phyloP scores from a whole-genome alignment of 2,113 vertebrate species.

The Eurystomus gularis region DNA sequence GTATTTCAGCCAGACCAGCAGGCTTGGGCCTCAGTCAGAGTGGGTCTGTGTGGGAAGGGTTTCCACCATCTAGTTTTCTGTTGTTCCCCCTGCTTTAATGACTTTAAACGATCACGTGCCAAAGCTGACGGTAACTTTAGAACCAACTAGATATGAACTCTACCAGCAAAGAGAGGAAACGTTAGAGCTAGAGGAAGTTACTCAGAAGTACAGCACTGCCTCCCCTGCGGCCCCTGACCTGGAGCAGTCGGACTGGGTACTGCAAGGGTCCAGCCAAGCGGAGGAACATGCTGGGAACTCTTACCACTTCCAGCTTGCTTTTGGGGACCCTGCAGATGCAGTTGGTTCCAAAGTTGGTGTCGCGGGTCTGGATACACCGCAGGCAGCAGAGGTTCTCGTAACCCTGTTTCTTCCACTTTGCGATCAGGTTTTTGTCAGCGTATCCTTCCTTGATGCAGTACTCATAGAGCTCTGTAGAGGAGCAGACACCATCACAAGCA shows the following conservation, averaged over 20 bases:
- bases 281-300: background rate
- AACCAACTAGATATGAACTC: background rate
- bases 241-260: background rate
- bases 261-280: background rate
- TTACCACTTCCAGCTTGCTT: slow-evolving; percentile 97
- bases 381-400: slow-evolving; percentile 97
- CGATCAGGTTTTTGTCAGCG: slow-evolving; percentile 96
- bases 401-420: slow-evolving; percentile 98
- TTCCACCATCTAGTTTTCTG: background rate
- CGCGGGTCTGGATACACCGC: slow-evolving; percentile 95
- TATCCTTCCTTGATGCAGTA: slow-evolving; percentile 98
- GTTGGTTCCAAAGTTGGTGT: slow-evolving; percentile 98
- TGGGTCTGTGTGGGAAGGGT: fast-evolving
- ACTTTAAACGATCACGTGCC: fast-evolving
- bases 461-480: slow-evolving; percentile 88
- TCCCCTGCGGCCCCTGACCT: background rate
- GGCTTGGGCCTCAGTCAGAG: background rate
- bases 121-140: background rate
- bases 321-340: slow-evolving; percentile 98
- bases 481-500: background rate
- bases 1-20: background rate
- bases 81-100: background rate
- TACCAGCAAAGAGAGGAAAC: background rate
- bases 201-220: background rate
- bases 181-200: background rate